Evolutionary conservation across 2,797 vertebrate species (phyloP).

Genomic region (Molossus molossus): DNA sequence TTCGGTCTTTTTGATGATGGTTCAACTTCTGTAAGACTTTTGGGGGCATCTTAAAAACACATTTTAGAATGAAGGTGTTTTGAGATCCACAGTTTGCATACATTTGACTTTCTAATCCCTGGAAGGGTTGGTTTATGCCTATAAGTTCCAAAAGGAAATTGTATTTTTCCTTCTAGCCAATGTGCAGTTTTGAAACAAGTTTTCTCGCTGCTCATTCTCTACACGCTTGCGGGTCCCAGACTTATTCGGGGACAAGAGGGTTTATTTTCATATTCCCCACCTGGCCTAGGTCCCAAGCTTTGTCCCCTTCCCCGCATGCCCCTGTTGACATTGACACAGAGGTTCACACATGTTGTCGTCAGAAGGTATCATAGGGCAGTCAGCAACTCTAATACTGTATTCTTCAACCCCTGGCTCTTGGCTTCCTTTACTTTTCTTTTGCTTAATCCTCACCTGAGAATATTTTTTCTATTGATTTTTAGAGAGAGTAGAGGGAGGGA

Average conservation of each 20-base stretch:
- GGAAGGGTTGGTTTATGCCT: neutral
- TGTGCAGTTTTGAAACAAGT: neutral
- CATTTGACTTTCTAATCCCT: neutral
- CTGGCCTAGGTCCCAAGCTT: neutral
- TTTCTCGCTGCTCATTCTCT: neutral
- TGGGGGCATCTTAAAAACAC: neutral
- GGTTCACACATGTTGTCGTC: neutral
- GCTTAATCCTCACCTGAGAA: too few species aligned
- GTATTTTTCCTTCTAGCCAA: neutral
- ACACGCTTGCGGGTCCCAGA: neutral
- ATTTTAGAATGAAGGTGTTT: neutral
- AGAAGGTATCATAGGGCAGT: neutral
- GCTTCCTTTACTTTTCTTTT: too few species aligned
- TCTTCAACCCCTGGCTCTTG: neutral
- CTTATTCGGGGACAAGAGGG: neutral
- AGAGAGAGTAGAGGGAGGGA: too few species aligned
- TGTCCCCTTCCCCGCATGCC: neutral
- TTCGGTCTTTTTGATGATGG: neutral
- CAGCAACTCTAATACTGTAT: accelerated
- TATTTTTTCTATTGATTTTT: too few species aligned
- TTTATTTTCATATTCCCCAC: too few species aligned
- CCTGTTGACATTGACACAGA: neutral
- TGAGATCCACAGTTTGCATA: neutral
- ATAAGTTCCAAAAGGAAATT: neutral
- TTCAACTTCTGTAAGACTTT: constrained; percentile 7